Percentiles rank a stretch among this genome's conserved stretches.
phyloP scores from a whole-genome alignment of 2,888 invertebrate species.

The Doris montereyensis region DNA sequence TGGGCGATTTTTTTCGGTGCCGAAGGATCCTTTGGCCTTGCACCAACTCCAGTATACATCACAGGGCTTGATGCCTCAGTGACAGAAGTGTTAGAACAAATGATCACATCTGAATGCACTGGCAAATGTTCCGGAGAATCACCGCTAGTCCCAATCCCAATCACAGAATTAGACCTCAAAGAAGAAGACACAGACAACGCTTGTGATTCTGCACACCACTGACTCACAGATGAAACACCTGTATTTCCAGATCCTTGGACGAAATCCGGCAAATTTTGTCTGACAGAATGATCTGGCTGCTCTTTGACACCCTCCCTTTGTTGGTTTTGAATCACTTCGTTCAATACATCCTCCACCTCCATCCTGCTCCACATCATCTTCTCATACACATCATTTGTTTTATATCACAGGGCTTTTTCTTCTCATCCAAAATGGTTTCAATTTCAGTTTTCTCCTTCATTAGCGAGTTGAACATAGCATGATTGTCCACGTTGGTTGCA shows the following conservation, averaged over 20 bases:
- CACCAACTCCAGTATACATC: constrained; percentile 49
- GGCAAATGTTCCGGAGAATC: neutral
- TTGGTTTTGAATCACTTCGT: constrained; percentile 37
- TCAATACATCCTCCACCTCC: constrained; percentile 43
- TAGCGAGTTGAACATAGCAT: constrained; percentile 22
- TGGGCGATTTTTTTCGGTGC: constrained; percentile 56
- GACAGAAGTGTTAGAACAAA: neutral
- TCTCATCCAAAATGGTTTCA: constrained; percentile 23
- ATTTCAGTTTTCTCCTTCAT: constrained; percentile 32
- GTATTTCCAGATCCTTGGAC: neutral
- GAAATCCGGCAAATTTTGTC: neutral
- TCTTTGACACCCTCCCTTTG: neutral
- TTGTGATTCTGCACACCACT: no score
- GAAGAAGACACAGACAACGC: no score
- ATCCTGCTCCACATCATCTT: constrained; percentile 36
- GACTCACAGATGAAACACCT: no score
- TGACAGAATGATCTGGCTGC: neutral
- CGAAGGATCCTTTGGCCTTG: constrained; percentile 59
- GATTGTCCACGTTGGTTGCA: neutral
- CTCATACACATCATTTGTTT: constrained; percentile 4
- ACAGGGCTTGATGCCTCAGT: constrained; percentile 20
- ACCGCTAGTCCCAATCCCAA: neutral
- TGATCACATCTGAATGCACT: neutral
- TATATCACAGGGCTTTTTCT: neutral
- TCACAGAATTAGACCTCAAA: no score